Evolutionary conservation across 2,113 vertebrate genomes (phyloP).

Genomic region (Eretmochelys imbricata): DNA sequence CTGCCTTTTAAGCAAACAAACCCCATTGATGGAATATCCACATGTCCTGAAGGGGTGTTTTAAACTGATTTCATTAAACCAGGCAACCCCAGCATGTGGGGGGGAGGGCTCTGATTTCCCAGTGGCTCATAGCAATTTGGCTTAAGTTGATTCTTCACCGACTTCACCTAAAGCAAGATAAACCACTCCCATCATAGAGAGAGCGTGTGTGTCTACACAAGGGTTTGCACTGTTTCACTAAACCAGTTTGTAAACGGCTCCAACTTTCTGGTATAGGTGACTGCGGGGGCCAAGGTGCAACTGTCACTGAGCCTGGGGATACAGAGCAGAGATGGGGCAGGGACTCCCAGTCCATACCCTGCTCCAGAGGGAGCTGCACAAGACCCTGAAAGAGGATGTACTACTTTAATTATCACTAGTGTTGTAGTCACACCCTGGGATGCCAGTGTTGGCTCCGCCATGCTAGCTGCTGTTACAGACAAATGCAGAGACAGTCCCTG

Average conservation of each 20-base stretch:
- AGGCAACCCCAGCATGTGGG: neutral
- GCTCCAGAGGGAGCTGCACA: neutral
- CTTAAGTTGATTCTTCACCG: neutral
- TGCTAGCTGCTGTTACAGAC: neutral
- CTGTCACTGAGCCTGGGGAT: neutral
- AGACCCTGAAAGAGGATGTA: accelerated
- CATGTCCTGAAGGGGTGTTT: neutral
- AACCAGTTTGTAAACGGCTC: neutral
- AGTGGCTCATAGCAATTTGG: neutral
- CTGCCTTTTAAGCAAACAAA: neutral
- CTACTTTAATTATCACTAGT: neutral
- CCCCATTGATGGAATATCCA: neutral
- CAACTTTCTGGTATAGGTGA: neutral
- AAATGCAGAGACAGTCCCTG: neutral
- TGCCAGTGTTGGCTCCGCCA: neutral
- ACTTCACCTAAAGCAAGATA: neutral
- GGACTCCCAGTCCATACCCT: neutral
- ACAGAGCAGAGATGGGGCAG: accelerated
- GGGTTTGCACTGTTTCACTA: too few relatives aligned
- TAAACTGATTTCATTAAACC: neutral
- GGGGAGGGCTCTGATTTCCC: neutral
- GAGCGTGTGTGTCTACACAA: neutral
- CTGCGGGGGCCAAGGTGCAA: neutral
- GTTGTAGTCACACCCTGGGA: neutral
- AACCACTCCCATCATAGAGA: neutral